These are phyloP conservation scores for Vombatus ursinus DNA, from an alignment of 2,113 vertebrate genomes.

Conservation along the genomic window DNA sequence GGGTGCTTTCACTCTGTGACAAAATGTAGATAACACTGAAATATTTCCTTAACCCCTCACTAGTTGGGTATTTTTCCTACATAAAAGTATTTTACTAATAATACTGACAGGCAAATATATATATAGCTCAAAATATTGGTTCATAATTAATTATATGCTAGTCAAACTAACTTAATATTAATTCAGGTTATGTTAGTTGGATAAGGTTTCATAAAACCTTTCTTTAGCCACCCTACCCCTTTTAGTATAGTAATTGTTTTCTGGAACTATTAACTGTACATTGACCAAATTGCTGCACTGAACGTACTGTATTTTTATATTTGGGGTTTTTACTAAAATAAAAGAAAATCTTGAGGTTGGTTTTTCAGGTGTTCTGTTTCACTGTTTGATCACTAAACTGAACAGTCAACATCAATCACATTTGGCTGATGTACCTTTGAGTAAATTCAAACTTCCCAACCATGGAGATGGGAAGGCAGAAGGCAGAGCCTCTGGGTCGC, in stretches of 20 bases:
- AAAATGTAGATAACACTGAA: conserved; percentile 42
- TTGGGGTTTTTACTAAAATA: conserved; percentile 79
- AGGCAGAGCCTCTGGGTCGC: neutral
- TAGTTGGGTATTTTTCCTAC: conserved; percentile 8
- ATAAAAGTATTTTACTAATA: conserved; percentile 78
- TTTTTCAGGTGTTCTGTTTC: neutral
- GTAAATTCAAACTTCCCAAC: neutral
- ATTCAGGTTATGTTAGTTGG: conserved; percentile 54
- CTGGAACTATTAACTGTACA: conserved; percentile 43
- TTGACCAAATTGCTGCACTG: conserved; percentile 75
- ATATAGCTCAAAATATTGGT: conserved; percentile 64
- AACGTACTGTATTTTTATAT: conserved; percentile 69
- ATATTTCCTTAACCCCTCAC: conserved; percentile 36
- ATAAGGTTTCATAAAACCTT: conserved; percentile 47
- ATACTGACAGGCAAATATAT: conserved; percentile 70
- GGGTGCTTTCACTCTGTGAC: conserved; percentile 8
- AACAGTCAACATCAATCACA: neutral
- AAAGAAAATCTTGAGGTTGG: conserved; percentile 68
- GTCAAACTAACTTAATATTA: conserved; percentile 73
- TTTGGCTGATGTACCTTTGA: neutral
- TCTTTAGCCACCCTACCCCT: conserved; percentile 6
- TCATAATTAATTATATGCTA: conserved; percentile 66
- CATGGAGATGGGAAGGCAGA: neutral
- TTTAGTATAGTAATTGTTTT: conserved; percentile 34
- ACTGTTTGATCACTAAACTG: neutral